Base-by-base conservation (phyloP, 2,113 vertebrate species). In the Sylvietta virens region DNA sequence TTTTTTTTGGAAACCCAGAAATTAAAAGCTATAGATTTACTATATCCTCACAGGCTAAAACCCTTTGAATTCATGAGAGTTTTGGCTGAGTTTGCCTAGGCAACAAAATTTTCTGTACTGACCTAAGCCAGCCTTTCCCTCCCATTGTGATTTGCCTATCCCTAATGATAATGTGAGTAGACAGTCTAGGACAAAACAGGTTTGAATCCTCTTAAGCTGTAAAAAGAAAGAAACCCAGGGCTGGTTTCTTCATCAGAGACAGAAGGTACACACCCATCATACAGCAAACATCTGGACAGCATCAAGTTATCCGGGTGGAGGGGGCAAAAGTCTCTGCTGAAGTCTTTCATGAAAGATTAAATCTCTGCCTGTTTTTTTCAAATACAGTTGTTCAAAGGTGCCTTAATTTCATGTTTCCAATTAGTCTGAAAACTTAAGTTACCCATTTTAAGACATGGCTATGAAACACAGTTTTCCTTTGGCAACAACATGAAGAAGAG, bases 201-300 rank as follows among this genome's bases (percentile, higher is more conserved):
- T 94, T 94, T 94, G 91, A 86, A 85, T 90, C 71, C 76, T 91
- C 83, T 81, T 27, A 84, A 81, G 31, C 64, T 64, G n/a, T 64
- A 86, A 77, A 64, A 93, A 56, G 31, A 73, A 91, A 90, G 28
- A 40, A 91, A 70, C 76, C 19, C 79, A 83, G 76, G 56, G 21
- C 76, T 88, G 90, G 44, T 90, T 80, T 92, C 39, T 76, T 86
- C 27, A 7, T 93, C 76, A 81, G 70, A 89, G 79, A 39, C 67
- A 72, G 77, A 85, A 94, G 53, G 72, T 81, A 92, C 88, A 92
- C 94, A 90, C 90, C 85, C 85, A 80, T 53, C 26, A 76, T 11
- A 19, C 89, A 89, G 33, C 73, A 97, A 91, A 91, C 91, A 92
- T 97, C 93, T 97, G 94, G 90, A 94, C 60, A 92, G 40, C 69